phyloP scores from a whole-genome alignment of 1,140 invertebrate genomes.

The Sarcophaga bullata region DNA sequence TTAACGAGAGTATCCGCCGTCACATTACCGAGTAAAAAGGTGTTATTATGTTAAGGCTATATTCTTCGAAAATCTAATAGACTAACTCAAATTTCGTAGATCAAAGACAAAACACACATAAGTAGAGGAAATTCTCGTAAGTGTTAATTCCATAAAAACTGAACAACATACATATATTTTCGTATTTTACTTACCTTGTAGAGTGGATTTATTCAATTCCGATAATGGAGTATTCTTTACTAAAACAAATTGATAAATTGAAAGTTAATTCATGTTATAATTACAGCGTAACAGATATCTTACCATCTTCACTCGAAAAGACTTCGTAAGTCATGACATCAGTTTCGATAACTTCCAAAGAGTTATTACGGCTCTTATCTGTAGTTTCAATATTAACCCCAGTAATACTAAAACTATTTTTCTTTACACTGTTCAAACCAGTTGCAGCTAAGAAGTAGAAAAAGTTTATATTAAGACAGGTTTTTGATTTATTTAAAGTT shows the following conservation, averaged over 20 bases:
- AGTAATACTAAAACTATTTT: background rate
- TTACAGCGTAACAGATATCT: background rate
- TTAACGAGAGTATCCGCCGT: no score
- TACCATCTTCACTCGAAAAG: constrained; percentile 59
- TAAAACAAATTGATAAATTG: constrained; percentile 46
- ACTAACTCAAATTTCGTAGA: no score
- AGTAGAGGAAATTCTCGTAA: no score
- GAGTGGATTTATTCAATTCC: background rate
- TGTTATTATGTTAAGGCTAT: no score
- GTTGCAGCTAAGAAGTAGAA: no score
- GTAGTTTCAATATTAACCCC: background rate
- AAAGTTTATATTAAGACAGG: background rate
- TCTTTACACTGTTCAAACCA: no score
- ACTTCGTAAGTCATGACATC: constrained; percentile 48
- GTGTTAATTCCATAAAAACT: background rate
- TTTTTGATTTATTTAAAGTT: background rate
- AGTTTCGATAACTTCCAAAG: background rate
- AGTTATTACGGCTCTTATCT: background rate
- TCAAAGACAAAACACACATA: no score
- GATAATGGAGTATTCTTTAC: constrained; percentile 51
- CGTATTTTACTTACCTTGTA: background rate
- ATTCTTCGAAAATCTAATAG: no score
- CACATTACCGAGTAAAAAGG: no score
- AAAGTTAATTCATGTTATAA: constrained; percentile 2
- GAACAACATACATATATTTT: background rate